phyloP scores from a whole-genome alignment of 2,113 vertebrate genomes.

The Varanus komodoensis region DNA sequence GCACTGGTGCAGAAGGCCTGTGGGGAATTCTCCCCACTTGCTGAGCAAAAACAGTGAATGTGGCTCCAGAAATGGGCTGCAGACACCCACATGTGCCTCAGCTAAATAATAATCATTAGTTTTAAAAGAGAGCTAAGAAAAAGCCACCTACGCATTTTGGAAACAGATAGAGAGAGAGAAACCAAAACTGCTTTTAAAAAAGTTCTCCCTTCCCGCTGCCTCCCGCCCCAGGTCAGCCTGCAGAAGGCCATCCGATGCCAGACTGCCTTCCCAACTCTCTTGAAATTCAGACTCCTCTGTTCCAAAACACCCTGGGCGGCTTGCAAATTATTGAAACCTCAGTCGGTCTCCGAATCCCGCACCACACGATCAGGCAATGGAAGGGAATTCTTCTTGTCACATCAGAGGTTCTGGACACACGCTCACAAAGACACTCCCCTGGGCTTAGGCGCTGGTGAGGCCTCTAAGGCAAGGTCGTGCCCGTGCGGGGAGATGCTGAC shows the following conservation, averaged over 20 bases:
- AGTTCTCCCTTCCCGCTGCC: not conserved
- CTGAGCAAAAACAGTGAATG: not conserved
- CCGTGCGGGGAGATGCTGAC: constrained; percentile 16
- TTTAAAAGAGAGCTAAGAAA: not conserved
- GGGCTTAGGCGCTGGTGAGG: constrained; percentile 1
- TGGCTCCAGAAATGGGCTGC: constrained; percentile 15
- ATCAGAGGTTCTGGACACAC: not conserved
- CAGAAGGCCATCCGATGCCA: not conserved
- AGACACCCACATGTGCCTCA: constrained; percentile 2
- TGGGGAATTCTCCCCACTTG: not conserved
- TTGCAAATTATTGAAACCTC: constrained; percentile 8
- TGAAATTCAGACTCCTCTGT: not conserved
- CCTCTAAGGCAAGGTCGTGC: constrained; percentile 1
- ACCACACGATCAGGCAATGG: not conserved
- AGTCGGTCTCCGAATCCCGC: not conserved
- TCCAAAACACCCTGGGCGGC: not conserved
- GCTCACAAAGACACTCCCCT: not conserved
- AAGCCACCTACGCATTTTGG: constrained; percentile 3
- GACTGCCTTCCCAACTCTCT: not conserved
- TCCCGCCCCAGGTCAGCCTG: not conserved
- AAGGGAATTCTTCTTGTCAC: constrained; percentile 9
- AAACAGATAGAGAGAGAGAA: not conserved
- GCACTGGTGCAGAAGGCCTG: constrained; percentile 5
- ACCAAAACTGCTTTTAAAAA: not conserved
- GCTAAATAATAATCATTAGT: constrained; percentile 24